Percentiles rank a stretch among this genome's conserved stretches.
These are phyloP conservation scores for Drosophila acutilabella DNA, from an alignment of 2,888 invertebrate species.

Conservation along the genomic window DNA sequence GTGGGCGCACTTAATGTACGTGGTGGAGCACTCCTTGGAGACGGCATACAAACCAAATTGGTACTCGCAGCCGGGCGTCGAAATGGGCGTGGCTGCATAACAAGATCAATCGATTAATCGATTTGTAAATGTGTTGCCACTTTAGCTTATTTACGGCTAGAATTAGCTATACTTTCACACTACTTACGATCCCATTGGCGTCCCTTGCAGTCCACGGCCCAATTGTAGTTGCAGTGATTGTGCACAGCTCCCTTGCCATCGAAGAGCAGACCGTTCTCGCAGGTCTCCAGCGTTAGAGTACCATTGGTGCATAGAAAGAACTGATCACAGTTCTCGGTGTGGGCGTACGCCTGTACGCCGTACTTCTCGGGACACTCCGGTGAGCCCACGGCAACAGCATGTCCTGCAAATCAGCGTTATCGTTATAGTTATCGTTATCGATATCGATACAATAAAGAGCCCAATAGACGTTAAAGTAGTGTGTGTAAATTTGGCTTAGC, in stretches of 20 bases:
- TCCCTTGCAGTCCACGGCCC: constrained; percentile 94
- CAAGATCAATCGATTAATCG: too few relatives aligned
- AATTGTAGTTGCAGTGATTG: constrained; percentile 97
- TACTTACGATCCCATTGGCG: constrained; percentile 92
- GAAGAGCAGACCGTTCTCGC: constrained; percentile 95
- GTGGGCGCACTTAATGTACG: constrained; percentile 93
- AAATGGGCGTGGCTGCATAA: constrained; percentile 90
- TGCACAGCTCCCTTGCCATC: constrained; percentile 95
- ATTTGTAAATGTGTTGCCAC: not conserved
- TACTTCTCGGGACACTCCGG: constrained; percentile 93
- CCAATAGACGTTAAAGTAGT: too few relatives aligned
- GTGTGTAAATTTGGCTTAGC: too few relatives aligned
- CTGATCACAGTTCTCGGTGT: constrained; percentile 94
- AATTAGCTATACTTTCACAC: too few relatives aligned
- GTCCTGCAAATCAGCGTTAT: constrained; percentile 78
- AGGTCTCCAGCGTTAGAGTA: constrained; percentile 94
- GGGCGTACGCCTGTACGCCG: constrained; percentile 93
- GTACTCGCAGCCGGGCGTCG: constrained; percentile 93
- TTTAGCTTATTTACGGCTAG: too few relatives aligned
- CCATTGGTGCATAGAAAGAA: constrained; percentile 97
- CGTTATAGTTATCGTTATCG: too few relatives aligned
- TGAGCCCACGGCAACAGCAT: constrained; percentile 88
- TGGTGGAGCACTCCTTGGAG: constrained; percentile 92
- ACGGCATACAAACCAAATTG: constrained; percentile 95
- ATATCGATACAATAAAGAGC: too few relatives aligned